Base-by-base conservation (phyloP, 1,140 invertebrate species). In the Cotesia vestalis region DNA sequence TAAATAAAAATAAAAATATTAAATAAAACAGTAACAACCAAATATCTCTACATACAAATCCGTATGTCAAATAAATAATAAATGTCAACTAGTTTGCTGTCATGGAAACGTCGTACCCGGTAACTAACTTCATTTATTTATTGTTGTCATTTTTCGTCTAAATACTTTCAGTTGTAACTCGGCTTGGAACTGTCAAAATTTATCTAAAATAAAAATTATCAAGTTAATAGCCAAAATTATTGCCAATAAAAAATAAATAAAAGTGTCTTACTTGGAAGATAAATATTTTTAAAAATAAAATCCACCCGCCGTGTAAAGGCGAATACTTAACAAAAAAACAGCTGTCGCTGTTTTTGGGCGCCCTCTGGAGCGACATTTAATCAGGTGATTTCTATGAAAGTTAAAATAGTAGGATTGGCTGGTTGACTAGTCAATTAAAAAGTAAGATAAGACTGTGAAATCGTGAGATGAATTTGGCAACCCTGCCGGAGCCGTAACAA, bases 401-500 rank as follows among this genome's bases (percentile, higher is more conserved):
- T 53, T 17, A 27, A 9, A 35, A 12, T 5, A 40, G 14, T 55
- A 35, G 52, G 34, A 51, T 27, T 12, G 36, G 34, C 20, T 17
- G 11, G 27, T 27, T 27, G 27, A 27, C 27, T 27, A 27, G 27
- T 27, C 27, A 27, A 27, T 27, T 27, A 27, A 27, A 27, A 27
- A 27, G 27, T 27, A 3, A 27, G 27, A 27, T 27, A 27, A 27
- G 27, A 27, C 27, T 3, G 27, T 27, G 2, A 17, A 17, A 17
- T 17, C 17, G 17, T 17, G 17, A 12, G 51, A 59, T 38, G 14
- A 71, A 38, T 40, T 83, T 83, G 81, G 79, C 74, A 77, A 57
- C 63, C 76, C 75, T 81, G 81, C 77, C 80, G 76, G 73, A 72
- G 73, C 69, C 78, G 78, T 80, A 79, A 78, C 77, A 77, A 80